A percentile compares a stretch with the other conserved stretches of the same genome.
Evolutionary conservation across 2,113 vertebrate genomes (phyloP).

Genomic region (Gopherus flavomarginatus): DNA sequence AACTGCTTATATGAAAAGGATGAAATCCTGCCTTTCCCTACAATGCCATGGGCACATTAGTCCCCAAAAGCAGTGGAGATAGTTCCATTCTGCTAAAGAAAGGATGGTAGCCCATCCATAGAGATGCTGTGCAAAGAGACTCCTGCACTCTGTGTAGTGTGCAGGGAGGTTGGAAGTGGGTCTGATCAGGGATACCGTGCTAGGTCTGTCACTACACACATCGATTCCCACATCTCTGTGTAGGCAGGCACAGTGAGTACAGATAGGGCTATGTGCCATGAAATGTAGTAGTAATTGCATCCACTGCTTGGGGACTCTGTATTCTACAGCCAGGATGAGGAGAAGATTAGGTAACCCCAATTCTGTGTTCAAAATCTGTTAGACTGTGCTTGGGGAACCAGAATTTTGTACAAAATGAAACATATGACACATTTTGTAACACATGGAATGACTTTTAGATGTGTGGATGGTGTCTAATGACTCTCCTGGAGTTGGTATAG

Average conservation of each 20-base stretch:
- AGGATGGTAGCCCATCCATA: not conserved
- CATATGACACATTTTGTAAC: not conserved
- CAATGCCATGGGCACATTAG: not conserved
- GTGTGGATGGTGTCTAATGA: not conserved
- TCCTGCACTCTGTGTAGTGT: not conserved
- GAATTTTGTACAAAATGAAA: not conserved
- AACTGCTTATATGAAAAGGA: not conserved
- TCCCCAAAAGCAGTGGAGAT: not conserved
- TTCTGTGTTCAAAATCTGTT: not conserved
- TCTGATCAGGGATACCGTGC: not conserved
- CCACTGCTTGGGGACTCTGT: not conserved
- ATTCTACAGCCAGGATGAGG: not conserved
- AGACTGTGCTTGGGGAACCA: not conserved
- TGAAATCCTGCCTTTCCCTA: not conserved
- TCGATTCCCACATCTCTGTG: too few species aligned
- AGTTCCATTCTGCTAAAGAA: not conserved
- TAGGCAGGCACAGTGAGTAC: not conserved
- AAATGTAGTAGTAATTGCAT: not conserved
- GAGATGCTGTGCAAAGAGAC: not conserved
- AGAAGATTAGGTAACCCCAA: not conserved
- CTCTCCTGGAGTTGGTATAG: not conserved
- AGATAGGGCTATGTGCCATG: accelerated
- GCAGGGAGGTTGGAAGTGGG: not conserved
- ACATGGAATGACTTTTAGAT: too few species aligned
- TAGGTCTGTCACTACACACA: not conserved